Percentiles rank a stretch among this genome's conserved stretches.
These are phyloP conservation scores for Steinernema carpocapsae DNA, from an alignment of 2,888 invertebrate genomes.

Conservation along the genomic window DNA sequence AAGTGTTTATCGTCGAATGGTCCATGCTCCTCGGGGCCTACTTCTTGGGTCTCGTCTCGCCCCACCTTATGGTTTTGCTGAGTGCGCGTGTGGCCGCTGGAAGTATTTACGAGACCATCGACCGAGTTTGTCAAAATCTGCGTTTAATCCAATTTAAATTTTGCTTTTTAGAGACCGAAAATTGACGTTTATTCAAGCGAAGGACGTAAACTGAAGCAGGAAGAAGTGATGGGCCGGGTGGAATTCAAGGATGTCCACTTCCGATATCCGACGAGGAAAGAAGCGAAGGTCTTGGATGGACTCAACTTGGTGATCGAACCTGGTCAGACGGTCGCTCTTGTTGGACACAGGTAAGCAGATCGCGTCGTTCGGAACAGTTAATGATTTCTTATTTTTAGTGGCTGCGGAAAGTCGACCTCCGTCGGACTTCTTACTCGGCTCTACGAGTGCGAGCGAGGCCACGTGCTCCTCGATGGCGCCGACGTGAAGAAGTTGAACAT, in stretches of 20 bases:
- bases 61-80: constrained; percentile 61
- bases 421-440: constrained; percentile 78
- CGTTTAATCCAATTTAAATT: constrained; percentile 3
- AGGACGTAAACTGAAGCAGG: constrained; percentile 41
- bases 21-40: constrained; percentile 57
- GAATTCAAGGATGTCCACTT: constrained; percentile 58
- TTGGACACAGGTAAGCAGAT: constrained; percentile 73
- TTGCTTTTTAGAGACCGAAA: constrained; percentile 40
- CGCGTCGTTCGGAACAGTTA: neutral
- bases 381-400: constrained; percentile 68
- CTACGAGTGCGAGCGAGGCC: constrained; percentile 78
- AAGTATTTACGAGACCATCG: constrained; percentile 59
- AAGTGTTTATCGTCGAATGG: constrained; percentile 60
- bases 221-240: constrained; percentile 47
- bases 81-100: constrained; percentile 65
- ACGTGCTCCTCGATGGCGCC: constrained; percentile 69
- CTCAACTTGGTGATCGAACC: constrained; percentile 68
- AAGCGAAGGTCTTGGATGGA: constrained; percentile 65
- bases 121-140: constrained; percentile 52
- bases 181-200: constrained; percentile 54
- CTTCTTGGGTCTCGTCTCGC: constrained; percentile 60
- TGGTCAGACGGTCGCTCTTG: constrained; percentile 69
- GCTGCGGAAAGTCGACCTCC: constrained; percentile 77
- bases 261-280: constrained; percentile 56
- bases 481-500: constrained; percentile 56